Evolutionary conservation across 2,797 vertebrate species (phyloP).

Genomic region (Typhlichthys eigenmanni): DNA sequence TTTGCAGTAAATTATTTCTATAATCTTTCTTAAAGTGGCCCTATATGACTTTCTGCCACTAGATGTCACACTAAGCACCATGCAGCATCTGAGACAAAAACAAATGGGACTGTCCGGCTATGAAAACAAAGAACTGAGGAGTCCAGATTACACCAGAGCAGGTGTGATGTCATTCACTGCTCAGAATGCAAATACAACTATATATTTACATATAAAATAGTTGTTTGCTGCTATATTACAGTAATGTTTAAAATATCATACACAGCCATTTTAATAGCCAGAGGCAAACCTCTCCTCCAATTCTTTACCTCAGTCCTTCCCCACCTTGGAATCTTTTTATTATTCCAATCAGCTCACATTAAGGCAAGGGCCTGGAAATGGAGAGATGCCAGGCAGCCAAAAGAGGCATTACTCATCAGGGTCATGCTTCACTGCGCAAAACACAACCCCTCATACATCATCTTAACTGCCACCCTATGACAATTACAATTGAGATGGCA

Average conservation of each 20-base stretch:
- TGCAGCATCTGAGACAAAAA: no score
- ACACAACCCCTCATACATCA: slow-evolving; percentile 99
- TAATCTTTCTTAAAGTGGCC: no score
- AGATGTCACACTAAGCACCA: no score
- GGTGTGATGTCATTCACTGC: no score
- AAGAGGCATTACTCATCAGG: slow-evolving; percentile 93
- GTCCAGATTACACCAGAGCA: no score
- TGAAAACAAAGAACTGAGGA: no score
- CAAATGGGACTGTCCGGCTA: no score
- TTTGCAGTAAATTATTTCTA: slow-evolving; percentile 11
- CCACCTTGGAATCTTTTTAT: slow-evolving; percentile 76
- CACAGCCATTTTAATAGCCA: slow-evolving; percentile 3
- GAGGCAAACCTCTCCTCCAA: slow-evolving; percentile 32
- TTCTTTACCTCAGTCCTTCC: slow-evolving; percentile 13
- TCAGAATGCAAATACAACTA: no score
- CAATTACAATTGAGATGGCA: slow-evolving; percentile 99
- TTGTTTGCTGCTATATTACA: no score
- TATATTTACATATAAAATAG: no score
- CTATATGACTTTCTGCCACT: no score
- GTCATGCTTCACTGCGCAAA: slow-evolving; percentile 95
- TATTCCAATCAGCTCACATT: slow-evolving; percentile 87
- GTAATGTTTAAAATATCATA: no score
- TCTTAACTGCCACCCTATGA: slow-evolving; percentile 97
- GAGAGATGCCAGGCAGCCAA: slow-evolving; percentile 84
- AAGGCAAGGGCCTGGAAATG: slow-evolving; percentile 83